A percentile compares a stretch with the other conserved stretches of the same genome.
Conservation (phyloP, 2,888 invertebrate genomes). For the Deilephila porcellus region DNA sequence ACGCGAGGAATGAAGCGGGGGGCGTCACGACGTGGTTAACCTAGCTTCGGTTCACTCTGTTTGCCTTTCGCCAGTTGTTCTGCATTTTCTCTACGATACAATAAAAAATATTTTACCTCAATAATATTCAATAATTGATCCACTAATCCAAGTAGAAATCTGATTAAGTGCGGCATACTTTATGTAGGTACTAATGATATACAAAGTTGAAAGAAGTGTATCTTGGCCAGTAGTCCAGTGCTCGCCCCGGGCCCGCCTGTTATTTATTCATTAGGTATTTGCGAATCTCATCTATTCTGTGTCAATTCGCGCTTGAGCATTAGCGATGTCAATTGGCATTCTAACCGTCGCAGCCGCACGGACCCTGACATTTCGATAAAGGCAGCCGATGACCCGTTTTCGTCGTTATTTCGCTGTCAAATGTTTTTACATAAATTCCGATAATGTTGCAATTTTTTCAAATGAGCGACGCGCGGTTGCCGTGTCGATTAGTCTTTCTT, state of each 20-base stretch:
- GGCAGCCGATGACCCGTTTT: constrained; percentile 65
- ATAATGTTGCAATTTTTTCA: constrained; percentile 28
- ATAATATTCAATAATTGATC: constrained; percentile 1
- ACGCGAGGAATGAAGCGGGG: constrained; percentile 43
- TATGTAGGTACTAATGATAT: neutral
- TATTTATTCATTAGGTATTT: constrained; percentile 33
- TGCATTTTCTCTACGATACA: constrained; percentile 47
- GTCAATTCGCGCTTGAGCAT: constrained; percentile 34
- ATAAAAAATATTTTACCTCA: constrained; percentile 11
- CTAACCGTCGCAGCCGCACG: constrained; percentile 54
- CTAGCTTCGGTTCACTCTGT: constrained; percentile 65
- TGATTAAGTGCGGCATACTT: neutral
- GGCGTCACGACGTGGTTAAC: constrained; percentile 78
- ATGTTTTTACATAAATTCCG: constrained; percentile 42
- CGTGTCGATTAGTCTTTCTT: constrained; percentile 23
- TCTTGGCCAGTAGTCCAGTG: constrained; percentile 25
- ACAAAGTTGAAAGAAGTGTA: constrained; percentile 14
- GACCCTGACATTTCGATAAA: constrained; percentile 78
- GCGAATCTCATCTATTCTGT: constrained; percentile 30
- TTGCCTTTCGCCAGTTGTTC: constrained; percentile 50
- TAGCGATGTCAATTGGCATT: constrained; percentile 63
- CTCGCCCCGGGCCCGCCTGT: constrained; percentile 21
- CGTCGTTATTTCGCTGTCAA: constrained; percentile 55
- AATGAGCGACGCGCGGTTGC: constrained; percentile 8
- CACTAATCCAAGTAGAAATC: neutral